Base-by-base conservation (phyloP, 2,113 vertebrate genomes). In the Passer domesticus region DNA sequence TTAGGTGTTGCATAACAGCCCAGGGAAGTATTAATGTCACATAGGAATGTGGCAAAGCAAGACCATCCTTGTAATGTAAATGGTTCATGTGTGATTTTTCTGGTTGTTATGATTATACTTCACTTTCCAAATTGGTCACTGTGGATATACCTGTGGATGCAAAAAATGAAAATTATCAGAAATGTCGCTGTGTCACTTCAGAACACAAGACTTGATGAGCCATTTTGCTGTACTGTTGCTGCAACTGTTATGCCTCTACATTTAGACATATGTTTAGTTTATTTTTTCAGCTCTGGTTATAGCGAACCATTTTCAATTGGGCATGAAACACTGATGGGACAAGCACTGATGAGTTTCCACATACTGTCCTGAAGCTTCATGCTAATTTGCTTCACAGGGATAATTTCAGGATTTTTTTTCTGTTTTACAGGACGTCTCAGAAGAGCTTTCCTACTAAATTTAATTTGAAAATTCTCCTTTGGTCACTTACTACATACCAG, bases 21-120 rank as follows among this genome's bases (percentile, higher is more conserved):
- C 28, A 84, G 39, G 44, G 47, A 39, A 77, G 31, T 24, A 73
- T 20, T 25, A 30, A 35, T 28, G n/a, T 46, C 22, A 31, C n/a
- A 30, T 1, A 68, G n/a, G 50, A 87, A 35, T 0, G 1, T 0
- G 0, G 14, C 23, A 82, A 88, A 79, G 41, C 33, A 47, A 86
- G 67, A 46, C 18, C 7, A 35, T 68, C 25, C 24, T 68, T 43
- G 28, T 24, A 72, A 63, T 7, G 7, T 11, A 10, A 59, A 52
- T 67, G 15, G 47, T 37, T 80, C 14, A 7, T 17, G 20, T 62
- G 63, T 55, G 52, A 50, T 66, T 87, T 89, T 91, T 77, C 66
- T 84, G 37, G 31, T 70, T 74, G 25, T 24, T 87, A 33, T 18
- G 25, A 41, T 91, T 81, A 47, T 60, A 44, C 25, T 41, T 86